Conservation (phyloP, 1,140 invertebrate species). For the Brachionus koreanus region DNA sequence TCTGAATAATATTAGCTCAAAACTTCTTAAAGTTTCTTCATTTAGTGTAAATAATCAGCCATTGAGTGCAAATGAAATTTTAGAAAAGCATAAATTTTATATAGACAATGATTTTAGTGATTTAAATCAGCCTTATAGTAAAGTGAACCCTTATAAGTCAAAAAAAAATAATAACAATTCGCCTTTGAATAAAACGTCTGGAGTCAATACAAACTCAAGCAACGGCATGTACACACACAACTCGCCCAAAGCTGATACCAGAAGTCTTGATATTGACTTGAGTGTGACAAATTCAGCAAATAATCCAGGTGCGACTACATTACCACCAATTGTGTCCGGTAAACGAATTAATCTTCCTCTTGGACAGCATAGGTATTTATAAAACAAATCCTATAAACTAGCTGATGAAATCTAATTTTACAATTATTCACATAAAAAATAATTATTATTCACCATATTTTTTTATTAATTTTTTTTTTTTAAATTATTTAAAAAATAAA, state of each 20-base stretch:
- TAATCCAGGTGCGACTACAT: background rate
- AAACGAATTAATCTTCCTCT: constrained; percentile 40
- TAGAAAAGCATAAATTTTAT: constrained; percentile 14
- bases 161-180: background rate
- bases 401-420: constrained; percentile 11
- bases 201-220: background rate
- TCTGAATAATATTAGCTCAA: constrained; percentile 1
- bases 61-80: constrained; percentile 12
- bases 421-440: background rate
- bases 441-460: background rate
- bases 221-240: background rate
- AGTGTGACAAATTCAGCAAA: background rate
- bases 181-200: background rate
- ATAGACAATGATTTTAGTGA: background rate
- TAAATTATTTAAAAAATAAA: background rate
- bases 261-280: background rate
- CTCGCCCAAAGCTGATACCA: background rate
- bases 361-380: constrained; percentile 44
- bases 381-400: background rate
- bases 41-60: constrained; percentile 21
- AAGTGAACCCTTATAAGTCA: background rate
- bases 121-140: background rate
- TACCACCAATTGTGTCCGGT: constrained; percentile 33
- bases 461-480: no score
- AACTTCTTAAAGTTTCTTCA: background rate